Percentiles rank a stretch among this genome's conserved stretches.
Evolutionary conservation across 2,113 vertebrate genomes (phyloP).

Genomic region (Rhinoptilus africanus): DNA sequence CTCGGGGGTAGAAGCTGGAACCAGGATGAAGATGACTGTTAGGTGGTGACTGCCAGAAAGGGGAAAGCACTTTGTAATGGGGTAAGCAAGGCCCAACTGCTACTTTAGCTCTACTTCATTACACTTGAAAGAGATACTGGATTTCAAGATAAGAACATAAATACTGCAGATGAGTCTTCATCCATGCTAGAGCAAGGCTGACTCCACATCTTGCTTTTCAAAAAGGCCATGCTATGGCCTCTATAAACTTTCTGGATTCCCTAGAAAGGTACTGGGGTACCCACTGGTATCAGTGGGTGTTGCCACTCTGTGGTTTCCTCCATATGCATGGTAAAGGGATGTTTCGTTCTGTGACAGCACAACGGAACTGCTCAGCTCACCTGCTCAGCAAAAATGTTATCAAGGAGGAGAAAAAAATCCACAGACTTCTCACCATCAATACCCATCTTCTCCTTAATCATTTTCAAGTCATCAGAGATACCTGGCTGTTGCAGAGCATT

Average conservation of each 20-base stretch:
- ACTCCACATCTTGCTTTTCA: not conserved
- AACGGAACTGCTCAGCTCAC: constrained; percentile 62
- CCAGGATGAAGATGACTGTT: not conserved
- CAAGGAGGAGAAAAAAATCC: constrained; percentile 89
- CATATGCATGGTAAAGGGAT: not conserved
- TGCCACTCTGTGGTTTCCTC: not conserved
- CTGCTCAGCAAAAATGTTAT: constrained; percentile 90
- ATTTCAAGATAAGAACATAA: not conserved
- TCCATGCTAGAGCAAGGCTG: not conserved
- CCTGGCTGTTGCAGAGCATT: constrained; percentile 76
- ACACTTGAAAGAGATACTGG: not conserved
- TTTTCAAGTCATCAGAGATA: constrained; percentile 84
- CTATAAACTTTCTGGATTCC: not conserved
- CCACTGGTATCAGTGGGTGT: not conserved
- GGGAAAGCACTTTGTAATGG: not conserved
- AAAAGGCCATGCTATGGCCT: not conserved
- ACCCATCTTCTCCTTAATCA: constrained; percentile 80
- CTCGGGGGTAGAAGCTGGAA: not conserved
- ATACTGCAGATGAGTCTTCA: not conserved
- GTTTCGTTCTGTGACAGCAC: not conserved
- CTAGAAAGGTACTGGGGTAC: not conserved
- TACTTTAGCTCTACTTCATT: not conserved
- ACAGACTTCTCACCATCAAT: constrained; percentile 71
- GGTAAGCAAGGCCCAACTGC: not conserved
- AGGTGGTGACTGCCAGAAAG: not conserved